phyloP scores from a whole-genome alignment of 2,888 invertebrate genomes.

The Quadriops clusia region DNA sequence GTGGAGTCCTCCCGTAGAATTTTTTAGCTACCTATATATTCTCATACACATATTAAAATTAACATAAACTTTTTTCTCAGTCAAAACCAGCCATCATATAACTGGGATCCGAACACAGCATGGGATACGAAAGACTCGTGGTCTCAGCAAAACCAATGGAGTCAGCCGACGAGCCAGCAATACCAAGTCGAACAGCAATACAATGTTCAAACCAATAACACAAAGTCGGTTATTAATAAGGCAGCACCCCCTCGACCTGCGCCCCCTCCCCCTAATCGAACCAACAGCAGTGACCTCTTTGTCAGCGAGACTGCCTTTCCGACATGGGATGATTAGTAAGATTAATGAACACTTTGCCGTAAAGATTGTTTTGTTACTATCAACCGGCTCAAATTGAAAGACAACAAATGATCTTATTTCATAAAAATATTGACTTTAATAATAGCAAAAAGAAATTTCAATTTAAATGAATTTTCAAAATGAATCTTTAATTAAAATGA shows the following conservation, averaged over 20 bases:
- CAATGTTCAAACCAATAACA: conserved; percentile 33
- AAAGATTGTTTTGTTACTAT: conserved; percentile 17
- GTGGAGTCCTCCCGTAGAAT: too few species aligned
- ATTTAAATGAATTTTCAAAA: too few species aligned
- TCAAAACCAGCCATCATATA: conserved; percentile 17
- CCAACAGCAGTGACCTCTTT: conserved; percentile 37
- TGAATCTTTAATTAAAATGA: too few species aligned
- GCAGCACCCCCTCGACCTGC: conserved; percentile 17
- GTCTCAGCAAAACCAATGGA: conserved; percentile 23
- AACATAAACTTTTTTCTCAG: conserved; percentile 6
- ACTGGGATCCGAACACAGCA: conserved; percentile 30
- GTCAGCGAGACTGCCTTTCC: conserved; percentile 49
- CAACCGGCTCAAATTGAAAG: too few species aligned
- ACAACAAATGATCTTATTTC: too few species aligned
- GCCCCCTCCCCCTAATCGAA: conserved; percentile 21
- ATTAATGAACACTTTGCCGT: conserved; percentile 11
- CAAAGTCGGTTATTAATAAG: conserved; percentile 32
- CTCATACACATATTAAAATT: too few species aligned
- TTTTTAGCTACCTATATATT: too few species aligned
- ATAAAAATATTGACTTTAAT: too few species aligned
- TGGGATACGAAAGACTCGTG: conserved; percentile 36
- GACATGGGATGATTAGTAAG: conserved; percentile 51
- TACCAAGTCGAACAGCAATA: conserved; percentile 36
- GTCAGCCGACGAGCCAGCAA: conserved; percentile 21
- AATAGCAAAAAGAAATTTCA: too few species aligned